Conservation (phyloP, 2,888 invertebrate species). For the Cheiracanthium punctorium region DNA sequence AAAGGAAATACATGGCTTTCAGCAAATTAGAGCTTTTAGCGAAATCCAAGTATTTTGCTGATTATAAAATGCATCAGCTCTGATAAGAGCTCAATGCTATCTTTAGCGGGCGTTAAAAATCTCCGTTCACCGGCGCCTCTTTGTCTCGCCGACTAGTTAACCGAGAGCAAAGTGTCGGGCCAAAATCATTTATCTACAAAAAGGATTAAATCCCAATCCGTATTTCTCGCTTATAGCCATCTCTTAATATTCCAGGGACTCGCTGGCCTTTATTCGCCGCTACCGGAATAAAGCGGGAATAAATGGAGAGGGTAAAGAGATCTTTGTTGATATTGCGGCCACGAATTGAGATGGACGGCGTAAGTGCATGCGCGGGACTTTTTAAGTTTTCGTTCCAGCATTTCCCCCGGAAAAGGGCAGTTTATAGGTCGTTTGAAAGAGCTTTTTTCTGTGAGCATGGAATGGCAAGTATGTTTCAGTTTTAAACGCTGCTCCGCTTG, state of each 20-base stretch:
- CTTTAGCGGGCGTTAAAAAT: too few species aligned
- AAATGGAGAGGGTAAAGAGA: conserved; percentile 33
- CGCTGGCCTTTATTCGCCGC: too few species aligned
- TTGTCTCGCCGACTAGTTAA: not conserved
- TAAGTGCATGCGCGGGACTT: not conserved
- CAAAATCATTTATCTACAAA: conserved; percentile 3
- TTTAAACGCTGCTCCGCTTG: not conserved
- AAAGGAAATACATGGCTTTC: too few species aligned
- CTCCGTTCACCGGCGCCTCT: not conserved
- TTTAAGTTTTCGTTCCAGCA: not conserved
- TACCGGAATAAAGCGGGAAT: conserved; percentile 28
- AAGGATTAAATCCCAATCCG: conserved; percentile 6
- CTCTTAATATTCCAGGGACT: conserved; percentile 30
- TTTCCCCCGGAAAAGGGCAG: not conserved
- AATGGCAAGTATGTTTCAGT: not conserved
- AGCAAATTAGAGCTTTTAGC: too few species aligned
- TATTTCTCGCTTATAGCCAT: conserved; percentile 41
- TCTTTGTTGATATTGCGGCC: conserved; percentile 9
- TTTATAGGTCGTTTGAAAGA: not conserved
- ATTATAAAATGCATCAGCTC: too few species aligned
- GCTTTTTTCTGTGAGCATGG: too few species aligned
- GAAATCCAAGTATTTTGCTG: too few species aligned
- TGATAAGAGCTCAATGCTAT: too few species aligned
- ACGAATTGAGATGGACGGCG: conserved; percentile 7
- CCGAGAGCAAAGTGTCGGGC: not conserved